Percentiles rank a stretch among this genome's conserved stretches.
These are phyloP conservation scores for Catocala nupta DNA, from an alignment of 2,888 invertebrate genomes.

Conservation along the genomic window DNA sequence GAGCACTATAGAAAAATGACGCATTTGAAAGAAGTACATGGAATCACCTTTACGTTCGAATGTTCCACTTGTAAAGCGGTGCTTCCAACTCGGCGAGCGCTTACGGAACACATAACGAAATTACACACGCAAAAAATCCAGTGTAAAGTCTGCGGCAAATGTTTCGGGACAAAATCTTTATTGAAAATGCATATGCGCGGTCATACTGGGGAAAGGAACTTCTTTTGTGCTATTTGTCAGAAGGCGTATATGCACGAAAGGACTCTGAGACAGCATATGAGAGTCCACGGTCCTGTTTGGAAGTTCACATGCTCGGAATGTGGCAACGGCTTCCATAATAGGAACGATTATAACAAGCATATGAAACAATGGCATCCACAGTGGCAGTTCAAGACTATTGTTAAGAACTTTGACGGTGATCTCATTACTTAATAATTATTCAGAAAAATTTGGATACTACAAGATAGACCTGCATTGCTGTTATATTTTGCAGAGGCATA, in stretches of 20 bases:
- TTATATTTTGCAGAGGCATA: too few relatives aligned
- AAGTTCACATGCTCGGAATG: slow-evolving; percentile 75
- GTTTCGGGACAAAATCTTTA: slow-evolving; percentile 75
- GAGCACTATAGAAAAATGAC: slow-evolving; percentile 82
- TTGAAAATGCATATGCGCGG: slow-evolving; percentile 78
- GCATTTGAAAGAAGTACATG: slow-evolving; percentile 77
- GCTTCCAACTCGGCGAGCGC: slow-evolving; percentile 72
- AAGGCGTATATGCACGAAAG: slow-evolving; percentile 81
- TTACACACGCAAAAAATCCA: slow-evolving; percentile 77
- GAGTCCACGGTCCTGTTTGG: slow-evolving; percentile 72
- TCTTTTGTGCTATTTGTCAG: slow-evolving; percentile 74
- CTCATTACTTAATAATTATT: slow-evolving; percentile 27
- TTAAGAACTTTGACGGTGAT: slow-evolving; percentile 66
- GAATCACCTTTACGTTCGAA: slow-evolving; percentile 76
- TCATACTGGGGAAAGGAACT: slow-evolving; percentile 79
- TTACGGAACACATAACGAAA: slow-evolving; percentile 80
- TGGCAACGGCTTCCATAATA: slow-evolving; percentile 73
- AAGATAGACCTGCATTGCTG: too few relatives aligned
- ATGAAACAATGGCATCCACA: slow-evolving; percentile 81
- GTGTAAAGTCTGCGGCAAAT: slow-evolving; percentile 78
- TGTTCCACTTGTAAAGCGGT: slow-evolving; percentile 73
- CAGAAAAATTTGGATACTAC: too few relatives aligned
- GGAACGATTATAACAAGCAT: slow-evolving; percentile 76
- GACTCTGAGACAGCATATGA: slow-evolving; percentile 79
- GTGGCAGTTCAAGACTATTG: slow-evolving; percentile 72